A percentile compares a stretch with the other conserved stretches of the same genome.
Evolutionary conservation across 92 coral and sea anemone genomes (phyloP).

Genomic region (Epizoanthus stellaris): DNA sequence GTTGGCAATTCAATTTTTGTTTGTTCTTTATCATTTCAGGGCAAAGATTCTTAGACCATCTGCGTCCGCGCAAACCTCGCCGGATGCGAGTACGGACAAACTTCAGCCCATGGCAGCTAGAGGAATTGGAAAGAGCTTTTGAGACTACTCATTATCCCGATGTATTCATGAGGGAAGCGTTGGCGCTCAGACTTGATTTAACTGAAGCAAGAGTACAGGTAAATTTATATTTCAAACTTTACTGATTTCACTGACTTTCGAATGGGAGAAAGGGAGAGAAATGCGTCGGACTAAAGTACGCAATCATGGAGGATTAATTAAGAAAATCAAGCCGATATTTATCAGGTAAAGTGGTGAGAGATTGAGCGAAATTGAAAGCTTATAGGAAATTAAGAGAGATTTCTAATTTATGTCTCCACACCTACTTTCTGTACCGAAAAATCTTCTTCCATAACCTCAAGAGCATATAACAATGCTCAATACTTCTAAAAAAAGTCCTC

Average conservation of each 20-base stretch:
- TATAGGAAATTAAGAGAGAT: background rate
- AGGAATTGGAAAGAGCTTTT: constrained; percentile 95
- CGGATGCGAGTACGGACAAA: constrained; percentile 97
- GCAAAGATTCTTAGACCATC: constrained; percentile 83
- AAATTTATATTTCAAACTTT: background rate
- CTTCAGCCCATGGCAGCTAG: constrained; percentile 98
- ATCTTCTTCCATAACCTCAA: background rate
- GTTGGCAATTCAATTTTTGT: too few species aligned
- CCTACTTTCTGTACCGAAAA: constrained; percentile 2
- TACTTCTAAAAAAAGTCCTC: background rate
- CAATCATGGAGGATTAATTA: constrained; percentile 11
- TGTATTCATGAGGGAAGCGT: constrained; percentile 98
- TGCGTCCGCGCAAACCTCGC: constrained; percentile 88
- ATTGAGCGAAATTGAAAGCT: background rate
- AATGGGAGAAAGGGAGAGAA: too few species aligned
- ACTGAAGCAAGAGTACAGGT: constrained; percentile 99
- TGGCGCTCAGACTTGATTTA: constrained; percentile 89
- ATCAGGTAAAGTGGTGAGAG: background rate
- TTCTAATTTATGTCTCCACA: constrained; percentile 8
- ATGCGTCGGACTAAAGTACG: too few species aligned
- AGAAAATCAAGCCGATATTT: constrained; percentile 2
- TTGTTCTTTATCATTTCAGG: constrained; percentile 47
- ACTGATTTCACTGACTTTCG: too few species aligned
- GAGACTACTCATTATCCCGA: constrained; percentile 97
- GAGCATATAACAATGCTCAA: background rate